Conservation (phyloP, 2,113 vertebrate species). For the Plotosus lineatus region DNA sequence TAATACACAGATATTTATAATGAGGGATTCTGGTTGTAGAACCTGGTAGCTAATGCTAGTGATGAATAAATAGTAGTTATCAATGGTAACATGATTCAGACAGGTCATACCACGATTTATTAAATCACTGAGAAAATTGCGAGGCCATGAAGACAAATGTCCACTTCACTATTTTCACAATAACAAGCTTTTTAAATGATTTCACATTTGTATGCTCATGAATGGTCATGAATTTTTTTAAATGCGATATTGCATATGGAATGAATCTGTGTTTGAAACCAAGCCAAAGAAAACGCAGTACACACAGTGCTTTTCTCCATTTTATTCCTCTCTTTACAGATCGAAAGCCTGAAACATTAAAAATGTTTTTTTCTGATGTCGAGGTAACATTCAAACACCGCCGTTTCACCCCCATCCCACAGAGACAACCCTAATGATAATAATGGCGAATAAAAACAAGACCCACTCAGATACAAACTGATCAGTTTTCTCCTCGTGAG, state of each 20-base stretch:
- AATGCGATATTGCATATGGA: too few relatives aligned
- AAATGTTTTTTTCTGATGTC: conserved; percentile 56
- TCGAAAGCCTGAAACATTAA: conserved; percentile 56
- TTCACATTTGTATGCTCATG: background rate
- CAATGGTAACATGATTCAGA: background rate
- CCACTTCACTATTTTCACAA: too few relatives aligned
- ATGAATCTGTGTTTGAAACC: background rate
- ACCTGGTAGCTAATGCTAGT: background rate
- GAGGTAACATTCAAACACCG: conserved; percentile 49
- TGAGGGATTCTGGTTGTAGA: background rate
- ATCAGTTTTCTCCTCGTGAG: conserved; percentile 4
- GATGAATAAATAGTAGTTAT: background rate
- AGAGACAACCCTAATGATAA: conserved; percentile 6
- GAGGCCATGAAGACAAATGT: background rate
- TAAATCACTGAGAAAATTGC: background rate
- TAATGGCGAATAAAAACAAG: conserved; percentile 36
- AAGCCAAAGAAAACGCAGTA: background rate
- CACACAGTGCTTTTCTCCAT: conserved; percentile 52
- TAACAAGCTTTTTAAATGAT: background rate
- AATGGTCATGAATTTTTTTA: background rate
- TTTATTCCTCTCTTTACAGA: conserved; percentile 45
- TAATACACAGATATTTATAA: too few relatives aligned
- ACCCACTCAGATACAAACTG: conserved; percentile 39
- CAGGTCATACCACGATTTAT: background rate
- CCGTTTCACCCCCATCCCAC: too few relatives aligned